A percentile compares a stretch with the other conserved stretches of the same genome.
Evolutionary conservation across 2,888 invertebrate genomes (phyloP).

Genomic region (Epicampocera succincta): DNA sequence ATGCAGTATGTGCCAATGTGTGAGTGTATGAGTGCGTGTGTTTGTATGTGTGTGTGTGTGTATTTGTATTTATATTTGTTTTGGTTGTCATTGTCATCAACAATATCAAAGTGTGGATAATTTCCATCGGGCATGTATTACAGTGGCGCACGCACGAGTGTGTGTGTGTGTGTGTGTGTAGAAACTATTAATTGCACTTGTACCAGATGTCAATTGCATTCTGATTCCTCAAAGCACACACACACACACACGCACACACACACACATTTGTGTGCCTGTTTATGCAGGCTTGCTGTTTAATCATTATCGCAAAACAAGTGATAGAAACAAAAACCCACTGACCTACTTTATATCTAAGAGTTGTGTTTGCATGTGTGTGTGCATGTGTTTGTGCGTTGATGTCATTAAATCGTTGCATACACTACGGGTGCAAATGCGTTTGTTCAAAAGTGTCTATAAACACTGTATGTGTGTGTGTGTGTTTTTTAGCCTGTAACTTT

Average conservation of each 20-base stretch:
- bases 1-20: too few relatives aligned
- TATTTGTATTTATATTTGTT: constrained; percentile 11
- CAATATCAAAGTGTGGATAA: constrained; percentile 29
- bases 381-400: neutral
- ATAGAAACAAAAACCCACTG: constrained; percentile 55
- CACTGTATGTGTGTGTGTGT: neutral
- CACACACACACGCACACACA: neutral
- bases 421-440: neutral
- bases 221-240: constrained; percentile 19
- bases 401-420: neutral
- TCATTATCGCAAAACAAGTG: constrained; percentile 48
- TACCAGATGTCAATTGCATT: constrained; percentile 67
- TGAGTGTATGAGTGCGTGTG: too few relatives aligned
- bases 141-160: neutral
- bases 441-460: neutral
- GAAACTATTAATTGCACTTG: constrained; percentile 66
- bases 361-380: neutral
- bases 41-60: neutral
- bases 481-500: constrained; percentile 28
- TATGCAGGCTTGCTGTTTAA: constrained; percentile 59
- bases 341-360: constrained; percentile 51
- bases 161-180: constrained; percentile 11
- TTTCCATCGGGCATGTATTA: neutral
- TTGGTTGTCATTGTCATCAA: constrained; percentile 59
- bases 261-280: neutral